Conservation (phyloP, 2,113 vertebrate species). For the Labeo catla region DNA sequence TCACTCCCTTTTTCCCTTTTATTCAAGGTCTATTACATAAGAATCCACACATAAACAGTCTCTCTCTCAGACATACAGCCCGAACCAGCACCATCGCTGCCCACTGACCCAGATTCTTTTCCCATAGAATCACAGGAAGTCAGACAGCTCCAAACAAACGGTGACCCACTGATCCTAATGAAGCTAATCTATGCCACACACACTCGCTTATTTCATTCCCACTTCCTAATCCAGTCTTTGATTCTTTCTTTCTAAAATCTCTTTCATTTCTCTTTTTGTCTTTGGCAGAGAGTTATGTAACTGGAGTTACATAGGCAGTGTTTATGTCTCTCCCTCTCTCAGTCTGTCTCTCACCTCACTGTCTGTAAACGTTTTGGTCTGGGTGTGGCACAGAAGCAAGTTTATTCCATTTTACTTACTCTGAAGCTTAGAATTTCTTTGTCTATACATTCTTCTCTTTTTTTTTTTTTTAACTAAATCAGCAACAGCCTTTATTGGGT, state of each 20-base stretch:
- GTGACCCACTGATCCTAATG: slow-evolving; percentile 30
- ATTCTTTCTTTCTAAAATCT: not conserved
- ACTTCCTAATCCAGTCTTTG: not conserved
- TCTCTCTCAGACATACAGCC: not conserved
- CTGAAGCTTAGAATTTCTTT: not conserved
- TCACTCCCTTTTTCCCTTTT: not conserved
- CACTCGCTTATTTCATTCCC: not conserved
- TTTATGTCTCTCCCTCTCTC: not conserved
- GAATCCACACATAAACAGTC: slow-evolving; percentile 8
- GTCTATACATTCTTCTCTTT: not conserved
- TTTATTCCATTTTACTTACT: not conserved
- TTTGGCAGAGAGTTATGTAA: slow-evolving; percentile 12
- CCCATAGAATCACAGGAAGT: slow-evolving; percentile 27
- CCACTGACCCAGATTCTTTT: slow-evolving; percentile 35
- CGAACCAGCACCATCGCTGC: not conserved
- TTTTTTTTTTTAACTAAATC: not conserved
- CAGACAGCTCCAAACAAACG: slow-evolving; percentile 26
- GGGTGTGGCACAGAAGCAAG: slow-evolving; percentile 20
- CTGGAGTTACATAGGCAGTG: not conserved
- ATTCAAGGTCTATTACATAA: slow-evolving; percentile 27
- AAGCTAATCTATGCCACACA: slow-evolving; percentile 24
- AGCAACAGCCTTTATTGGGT: not conserved
- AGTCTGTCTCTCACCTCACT: slow-evolving; percentile 6
- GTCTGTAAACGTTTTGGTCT: not conserved
- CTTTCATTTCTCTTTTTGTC: slow-evolving; percentile 2